Percentiles rank a stretch among this genome's conserved stretches.
phyloP scores from a whole-genome alignment of 2,888 invertebrate genomes.

The Clistopyga incitator region DNA sequence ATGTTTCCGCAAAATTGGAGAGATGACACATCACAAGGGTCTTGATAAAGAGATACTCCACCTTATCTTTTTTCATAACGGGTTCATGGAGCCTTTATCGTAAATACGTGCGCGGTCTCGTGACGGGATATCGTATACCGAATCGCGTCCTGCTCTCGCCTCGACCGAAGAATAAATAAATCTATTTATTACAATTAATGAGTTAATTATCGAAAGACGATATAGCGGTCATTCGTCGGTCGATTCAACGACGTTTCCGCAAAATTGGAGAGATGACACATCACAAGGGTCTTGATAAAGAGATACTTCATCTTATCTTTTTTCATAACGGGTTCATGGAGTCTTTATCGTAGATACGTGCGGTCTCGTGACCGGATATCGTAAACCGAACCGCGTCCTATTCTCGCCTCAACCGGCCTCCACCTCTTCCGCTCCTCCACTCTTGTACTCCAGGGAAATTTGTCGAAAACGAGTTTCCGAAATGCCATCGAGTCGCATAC shows the following conservation, averaged over 20 bases:
- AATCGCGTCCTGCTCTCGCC: slow-evolving; percentile 50
- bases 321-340: background rate
- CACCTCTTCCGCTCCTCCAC: too few species aligned
- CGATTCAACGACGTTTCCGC: too few species aligned
- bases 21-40: too few species aligned
- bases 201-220: too few species aligned
- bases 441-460: slow-evolving; percentile 68
- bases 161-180: too few species aligned
- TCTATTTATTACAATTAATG: too few species aligned
- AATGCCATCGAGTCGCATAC: slow-evolving; percentile 64
- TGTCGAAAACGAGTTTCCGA: slow-evolving; percentile 68
- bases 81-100: slow-evolving; percentile 8
- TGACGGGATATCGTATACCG: slow-evolving; percentile 35
- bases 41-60: background rate
- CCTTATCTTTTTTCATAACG: background rate
- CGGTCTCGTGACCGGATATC: slow-evolving; percentile 49
- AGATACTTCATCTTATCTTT: background rate
- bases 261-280: too few species aligned
- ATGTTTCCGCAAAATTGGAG: too few species aligned
- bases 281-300: background rate
- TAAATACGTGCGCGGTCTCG: too few species aligned
- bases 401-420: slow-evolving; percentile 34
- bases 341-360: slow-evolving; percentile 13
- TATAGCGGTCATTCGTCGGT: too few species aligned
- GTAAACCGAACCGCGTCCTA: slow-evolving; percentile 33